Evolutionary conservation across 1,140 invertebrate genomes (phyloP), one percentile per base, ranked within the genome.

Genomic region (Bombus sibiricus): DNA sequence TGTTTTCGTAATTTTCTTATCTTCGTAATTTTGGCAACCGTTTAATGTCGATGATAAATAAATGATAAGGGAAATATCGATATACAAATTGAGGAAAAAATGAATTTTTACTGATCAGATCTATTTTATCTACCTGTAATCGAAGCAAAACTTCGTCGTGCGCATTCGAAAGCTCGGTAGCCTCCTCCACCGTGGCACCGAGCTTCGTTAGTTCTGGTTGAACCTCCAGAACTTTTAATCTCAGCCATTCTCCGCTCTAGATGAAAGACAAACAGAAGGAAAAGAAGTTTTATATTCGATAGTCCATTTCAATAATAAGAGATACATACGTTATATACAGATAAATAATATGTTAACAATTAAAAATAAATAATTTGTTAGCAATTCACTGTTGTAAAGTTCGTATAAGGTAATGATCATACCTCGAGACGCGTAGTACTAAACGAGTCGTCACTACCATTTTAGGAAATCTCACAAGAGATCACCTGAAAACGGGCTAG

Each of bases 131-230:
- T 94, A 98, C 98, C 96, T 98, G 97, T 89, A 99, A 96, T 95
- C 98, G 97, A 77, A 96, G 95, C 43, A 98, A 96, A 64, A 99
- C 97, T 95, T 98, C 97, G 93, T 98, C 96, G 94, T 99, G 98
- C 81, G 97, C 97, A 80, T 96, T 96, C 86, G 97, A 96, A 76
- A 98, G 95, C 86, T 97, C 96, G 76, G 96, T 94, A 12, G 98
- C 98, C 93, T 98, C 98, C 76, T 97, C 96, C 59, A 98, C 94
- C 81, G 96, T 97, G 85, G 96, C 94, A 86, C 98, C 98, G 68
- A 99, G 96, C 88, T 97, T 97, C 88, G 98, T 97, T 86, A 99
- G 96, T 92, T 97, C 97, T 64, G 98, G 98, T 73, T 97, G 96
- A 93, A 99, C 96, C 93, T 98, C 98, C 87, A 98, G 96, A 77